Percentiles rank a stretch among this genome's conserved stretches.
phyloP scores from a whole-genome alignment of 53 echinoderm and acorn worm genomes.

The Hippasteria phrygiana region DNA sequence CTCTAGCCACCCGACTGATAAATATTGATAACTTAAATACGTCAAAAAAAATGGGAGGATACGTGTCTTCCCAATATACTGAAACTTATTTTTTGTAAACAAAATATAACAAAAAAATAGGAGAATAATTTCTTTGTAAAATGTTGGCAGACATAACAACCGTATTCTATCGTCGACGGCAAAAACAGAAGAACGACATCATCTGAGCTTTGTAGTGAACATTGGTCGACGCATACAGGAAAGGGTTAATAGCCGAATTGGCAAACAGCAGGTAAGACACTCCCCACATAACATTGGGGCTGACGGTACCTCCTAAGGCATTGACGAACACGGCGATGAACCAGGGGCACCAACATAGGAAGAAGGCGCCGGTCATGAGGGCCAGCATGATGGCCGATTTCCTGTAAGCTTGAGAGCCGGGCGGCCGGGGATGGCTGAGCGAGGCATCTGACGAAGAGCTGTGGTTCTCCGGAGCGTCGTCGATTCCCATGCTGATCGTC shows the following conservation, averaged over 20 bases:
- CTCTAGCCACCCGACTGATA: too few relatives aligned
- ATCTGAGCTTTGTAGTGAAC: conserved; percentile 52
- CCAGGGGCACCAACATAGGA: conserved; percentile 57
- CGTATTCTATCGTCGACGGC: conserved; percentile 42
- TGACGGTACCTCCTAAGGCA: conserved; percentile 8
- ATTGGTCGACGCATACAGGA: conserved; percentile 58
- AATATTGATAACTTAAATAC: too few relatives aligned
- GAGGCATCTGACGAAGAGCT: neutral
- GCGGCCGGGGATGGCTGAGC: neutral
- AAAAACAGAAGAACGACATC: conserved; percentile 34
- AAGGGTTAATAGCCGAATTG: conserved; percentile 58
- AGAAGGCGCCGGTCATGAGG: conserved; percentile 32
- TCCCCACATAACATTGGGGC: conserved; percentile 21
- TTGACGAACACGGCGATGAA: conserved; percentile 40
- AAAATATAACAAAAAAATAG: too few relatives aligned
- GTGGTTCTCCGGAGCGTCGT: neutral
- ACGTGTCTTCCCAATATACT: too few relatives aligned
- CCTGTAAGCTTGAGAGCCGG: conserved; percentile 35
- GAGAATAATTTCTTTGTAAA: too few relatives aligned
- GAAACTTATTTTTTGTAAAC: too few relatives aligned
- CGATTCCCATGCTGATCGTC: neutral
- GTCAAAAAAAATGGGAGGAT: too few relatives aligned
- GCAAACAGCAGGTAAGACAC: conserved; percentile 46
- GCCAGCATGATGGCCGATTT: conserved; percentile 58
- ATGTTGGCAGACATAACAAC: too few relatives aligned